Conservation (phyloP, 2,888 invertebrate species). For the Drosophila buzzatii region DNA sequence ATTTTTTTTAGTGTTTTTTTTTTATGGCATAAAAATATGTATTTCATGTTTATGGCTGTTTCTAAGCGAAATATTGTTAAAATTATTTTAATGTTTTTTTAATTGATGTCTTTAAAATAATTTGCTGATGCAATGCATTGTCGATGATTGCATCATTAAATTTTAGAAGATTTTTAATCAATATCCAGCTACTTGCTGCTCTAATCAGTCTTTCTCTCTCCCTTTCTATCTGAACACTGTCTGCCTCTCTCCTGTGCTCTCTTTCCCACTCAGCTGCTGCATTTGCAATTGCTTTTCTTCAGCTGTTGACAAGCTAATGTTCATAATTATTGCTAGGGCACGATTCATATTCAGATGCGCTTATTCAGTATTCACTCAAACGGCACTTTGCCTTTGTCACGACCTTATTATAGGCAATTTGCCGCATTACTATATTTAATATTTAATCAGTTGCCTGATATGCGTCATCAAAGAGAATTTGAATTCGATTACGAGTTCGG, state of each 20-base stretch:
- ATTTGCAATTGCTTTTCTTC: neutral
- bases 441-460: constrained; percentile 43
- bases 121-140: constrained; percentile 13
- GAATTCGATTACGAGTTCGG: neutral
- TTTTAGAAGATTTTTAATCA: neutral
- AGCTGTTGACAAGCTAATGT: neutral
- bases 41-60: neutral
- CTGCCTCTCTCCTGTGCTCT: neutral
- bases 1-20: neutral
- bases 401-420: constrained; percentile 33
- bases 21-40: neutral
- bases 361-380: constrained; percentile 3
- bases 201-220: neutral
- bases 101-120: neutral
- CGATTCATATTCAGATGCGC: neutral
- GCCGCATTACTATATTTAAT: constrained; percentile 51
- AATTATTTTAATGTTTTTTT: neutral
- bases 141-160: constrained; percentile 16
- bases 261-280: neutral
- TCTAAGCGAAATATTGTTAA: neutral
- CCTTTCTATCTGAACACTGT: neutral
- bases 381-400: constrained; percentile 34
- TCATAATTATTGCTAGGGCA: constrained; percentile 1
- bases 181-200: neutral
- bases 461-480: constrained; percentile 41